Percentiles rank a stretch among this genome's conserved stretches.
phyloP scores from a whole-genome alignment of 2,888 invertebrate genomes.

The Leptura quadrifasciata region DNA sequence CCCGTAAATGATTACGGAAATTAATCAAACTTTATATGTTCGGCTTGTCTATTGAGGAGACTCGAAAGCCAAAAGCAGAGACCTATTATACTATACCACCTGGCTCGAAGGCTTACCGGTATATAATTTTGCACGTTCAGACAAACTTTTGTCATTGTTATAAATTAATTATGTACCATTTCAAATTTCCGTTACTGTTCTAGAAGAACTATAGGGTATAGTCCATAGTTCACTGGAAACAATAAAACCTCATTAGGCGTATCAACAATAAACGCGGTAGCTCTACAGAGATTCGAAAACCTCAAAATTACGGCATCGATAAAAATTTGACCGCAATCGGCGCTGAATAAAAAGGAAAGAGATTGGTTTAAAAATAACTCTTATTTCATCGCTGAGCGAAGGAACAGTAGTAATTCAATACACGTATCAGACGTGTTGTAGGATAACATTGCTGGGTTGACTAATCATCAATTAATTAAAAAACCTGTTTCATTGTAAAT shows the following conservation, averaged over 20 bases:
- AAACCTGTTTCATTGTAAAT: slow-evolving; percentile 8
- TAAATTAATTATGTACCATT: no score
- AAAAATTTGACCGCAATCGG: slow-evolving; percentile 15
- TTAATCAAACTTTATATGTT: no score
- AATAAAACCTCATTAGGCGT: not conserved
- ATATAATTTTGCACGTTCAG: no score
- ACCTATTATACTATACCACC: no score
- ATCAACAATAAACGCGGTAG: slow-evolving; percentile 20
- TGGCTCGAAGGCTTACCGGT: no score
- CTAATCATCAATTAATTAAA: not conserved
- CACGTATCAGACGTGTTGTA: not conserved
- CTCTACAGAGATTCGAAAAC: slow-evolving; percentile 9
- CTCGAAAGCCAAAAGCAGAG: no score
- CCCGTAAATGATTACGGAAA: no score
- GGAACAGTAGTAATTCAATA: not conserved
- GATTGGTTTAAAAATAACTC: slow-evolving; percentile 18
- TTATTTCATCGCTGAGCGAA: not conserved
- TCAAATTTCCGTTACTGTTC: no score
- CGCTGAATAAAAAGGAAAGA: not conserved
- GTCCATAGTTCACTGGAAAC: not conserved
- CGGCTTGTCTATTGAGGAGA: no score
- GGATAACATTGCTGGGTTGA: slow-evolving; percentile 9
- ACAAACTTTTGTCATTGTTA: no score
- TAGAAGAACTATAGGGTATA: not conserved
- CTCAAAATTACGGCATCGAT: not conserved